Percentiles rank a stretch among this genome's conserved stretches.
Evolutionary conservation across 2,888 invertebrate genomes (phyloP).

Genomic region (Ectemnius continuus): DNA sequence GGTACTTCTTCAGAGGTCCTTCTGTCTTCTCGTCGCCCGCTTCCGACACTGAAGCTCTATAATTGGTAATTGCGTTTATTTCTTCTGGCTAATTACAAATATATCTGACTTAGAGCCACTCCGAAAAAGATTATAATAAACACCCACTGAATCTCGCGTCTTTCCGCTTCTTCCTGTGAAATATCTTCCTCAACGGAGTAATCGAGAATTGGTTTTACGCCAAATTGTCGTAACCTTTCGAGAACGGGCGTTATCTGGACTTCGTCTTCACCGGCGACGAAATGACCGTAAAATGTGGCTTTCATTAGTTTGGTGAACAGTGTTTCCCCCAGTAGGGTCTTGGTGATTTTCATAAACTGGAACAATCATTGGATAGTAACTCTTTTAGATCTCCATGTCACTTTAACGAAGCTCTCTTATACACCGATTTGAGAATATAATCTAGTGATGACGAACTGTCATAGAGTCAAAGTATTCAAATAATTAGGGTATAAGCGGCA

Average conservation of each 20-base stretch:
- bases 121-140: not conserved
- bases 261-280: conserved; percentile 98
- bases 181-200: conserved; percentile 99
- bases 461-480: no score
- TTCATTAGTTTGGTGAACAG: conserved; percentile 93
- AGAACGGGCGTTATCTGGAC: conserved; percentile 91
- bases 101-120: no score
- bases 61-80: conserved; percentile 22
- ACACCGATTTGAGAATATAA: no score
- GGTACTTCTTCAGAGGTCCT: conserved; percentile 90
- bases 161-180: conserved; percentile 94
- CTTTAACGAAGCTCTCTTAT: no score
- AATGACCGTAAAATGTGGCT: conserved; percentile 98
- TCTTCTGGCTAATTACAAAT: no score
- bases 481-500: no score
- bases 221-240: conserved; percentile 93
- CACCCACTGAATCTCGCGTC: conserved; percentile 94
- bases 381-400: not conserved
- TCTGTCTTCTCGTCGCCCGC: conserved; percentile 81
- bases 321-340: conserved; percentile 87
- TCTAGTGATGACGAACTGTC: no score
- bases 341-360: conserved; percentile 92
- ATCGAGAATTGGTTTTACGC: conserved; percentile 99
- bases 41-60: conserved; percentile 84
- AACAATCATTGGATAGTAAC: conserved; percentile 7